Base-by-base conservation (phyloP, 2,113 vertebrate genomes). In the Sebastes schlegelii region DNA sequence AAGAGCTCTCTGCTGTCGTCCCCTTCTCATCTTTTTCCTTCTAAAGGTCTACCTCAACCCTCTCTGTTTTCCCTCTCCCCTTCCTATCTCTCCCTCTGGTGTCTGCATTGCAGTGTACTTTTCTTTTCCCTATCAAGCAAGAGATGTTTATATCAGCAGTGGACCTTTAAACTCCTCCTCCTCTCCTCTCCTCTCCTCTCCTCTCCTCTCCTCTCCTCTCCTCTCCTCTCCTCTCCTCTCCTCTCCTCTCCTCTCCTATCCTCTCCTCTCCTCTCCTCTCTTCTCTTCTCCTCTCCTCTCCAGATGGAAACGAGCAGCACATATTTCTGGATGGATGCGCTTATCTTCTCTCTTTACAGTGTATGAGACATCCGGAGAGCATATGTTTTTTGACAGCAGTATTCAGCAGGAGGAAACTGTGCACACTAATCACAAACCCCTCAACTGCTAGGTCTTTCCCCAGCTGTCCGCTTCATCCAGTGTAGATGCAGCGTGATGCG, bases 41-140 rank as follows among this genome's bases (percentile, higher is more conserved):
- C 77, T 58, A 74, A 78, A 87, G 9, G 85, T 66, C 82, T 60
- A 45, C 51, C 68, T 70, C 42, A 71, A 48, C 49, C 49, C 58
- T 80, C 64, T 87, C 48, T 76, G 55, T 72, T 85, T 74, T 45
- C 71, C 4, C 0, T 79, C 74, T 52, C 42, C 40, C 11, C 43
- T 77, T 55, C 61, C 63, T 51, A 2, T 82, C 69, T 77, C 70
- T 82, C 54, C 79, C 71, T 72, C 34, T 79, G 54, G 84, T 80
- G 82, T 83, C 91, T 93, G 93, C 92, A 95, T 88, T 93, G 92
- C 94, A 92, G 92, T 88, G 85, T 79, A 60, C 80, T 86, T 88
- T 87, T 74, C 77, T 80, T 52, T 82, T 52, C 77, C 85, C 78
- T 13, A 67, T 92, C 81, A 81, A 84, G 63, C 34, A 84, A 66